phyloP scores from a whole-genome alignment of 1,140 invertebrate genomes.

The Aradophagus sp. region DNA sequence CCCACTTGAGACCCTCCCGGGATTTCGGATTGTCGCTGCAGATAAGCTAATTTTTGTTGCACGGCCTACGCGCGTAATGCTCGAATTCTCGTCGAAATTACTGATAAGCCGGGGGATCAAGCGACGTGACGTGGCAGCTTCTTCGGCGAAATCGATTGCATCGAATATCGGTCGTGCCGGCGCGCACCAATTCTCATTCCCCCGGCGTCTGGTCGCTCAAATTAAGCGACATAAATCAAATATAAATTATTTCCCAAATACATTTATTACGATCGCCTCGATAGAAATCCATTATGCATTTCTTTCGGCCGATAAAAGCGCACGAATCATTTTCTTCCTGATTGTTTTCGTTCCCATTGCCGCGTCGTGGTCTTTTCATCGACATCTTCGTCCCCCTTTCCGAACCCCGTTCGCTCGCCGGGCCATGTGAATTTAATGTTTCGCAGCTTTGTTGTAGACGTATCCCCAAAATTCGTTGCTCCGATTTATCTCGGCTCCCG shows the following conservation, averaged over 20 bases:
- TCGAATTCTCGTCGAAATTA: slow-evolving; percentile 51
- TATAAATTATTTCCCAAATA: slow-evolving; percentile 45
- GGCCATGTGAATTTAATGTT: no score
- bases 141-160: slow-evolving; percentile 51
- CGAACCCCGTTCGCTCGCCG: no score
- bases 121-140: slow-evolving; percentile 26
- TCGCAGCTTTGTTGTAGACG: no score
- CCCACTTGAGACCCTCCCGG: slow-evolving; percentile 59
- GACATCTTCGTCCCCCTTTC: no score
- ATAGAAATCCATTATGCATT: slow-evolving; percentile 29
- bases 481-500: no score
- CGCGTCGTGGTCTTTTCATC: no score
- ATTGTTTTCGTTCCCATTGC: not conserved
- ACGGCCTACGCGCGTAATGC: slow-evolving; percentile 34
- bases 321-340: not conserved
- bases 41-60: slow-evolving; percentile 73
- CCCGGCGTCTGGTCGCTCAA: slow-evolving; percentile 26
- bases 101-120: slow-evolving; percentile 56
- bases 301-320: no score
- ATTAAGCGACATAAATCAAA: slow-evolving; percentile 48
- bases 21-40: slow-evolving; percentile 66
- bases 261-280: slow-evolving; percentile 26
- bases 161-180: slow-evolving; percentile 27
- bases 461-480: no score
- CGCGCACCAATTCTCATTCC: slow-evolving; percentile 39